Percentiles rank a stretch among this genome's conserved stretches.
Conservation (phyloP, 92 coral and sea anemone species). For the Zoanthus sansibaricus region DNA sequence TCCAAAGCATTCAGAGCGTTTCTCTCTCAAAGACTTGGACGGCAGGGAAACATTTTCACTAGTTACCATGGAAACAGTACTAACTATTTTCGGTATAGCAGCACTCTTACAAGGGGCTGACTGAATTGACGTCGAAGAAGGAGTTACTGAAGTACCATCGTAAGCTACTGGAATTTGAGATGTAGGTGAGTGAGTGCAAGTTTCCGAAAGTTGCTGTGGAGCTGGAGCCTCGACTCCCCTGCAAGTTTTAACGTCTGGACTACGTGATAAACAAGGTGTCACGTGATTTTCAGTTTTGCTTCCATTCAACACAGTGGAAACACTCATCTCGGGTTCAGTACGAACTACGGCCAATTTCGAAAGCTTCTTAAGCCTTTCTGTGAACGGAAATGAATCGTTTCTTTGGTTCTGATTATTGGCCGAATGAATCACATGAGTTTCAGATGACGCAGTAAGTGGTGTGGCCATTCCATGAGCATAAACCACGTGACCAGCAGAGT, state of each 20-base stretch:
- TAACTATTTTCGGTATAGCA: background rate
- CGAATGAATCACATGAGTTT: constrained; percentile 37
- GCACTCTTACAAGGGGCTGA: background rate
- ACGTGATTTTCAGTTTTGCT: background rate
- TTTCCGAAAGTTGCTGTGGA: background rate
- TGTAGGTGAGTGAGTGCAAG: background rate
- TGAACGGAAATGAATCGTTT: constrained; percentile 31
- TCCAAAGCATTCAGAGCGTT: background rate
- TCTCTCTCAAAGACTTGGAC: background rate
- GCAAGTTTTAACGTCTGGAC: constrained; percentile 10
- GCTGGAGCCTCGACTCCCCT: constrained; percentile 2
- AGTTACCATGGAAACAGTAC: background rate
- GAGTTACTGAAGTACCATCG: background rate
- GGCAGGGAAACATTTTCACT: background rate
- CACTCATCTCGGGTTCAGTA: constrained; percentile 6
- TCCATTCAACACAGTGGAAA: background rate
- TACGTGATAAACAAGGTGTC: background rate
- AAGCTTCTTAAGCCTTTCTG: constrained; percentile 41
- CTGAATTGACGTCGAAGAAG: background rate
- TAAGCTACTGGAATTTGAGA: background rate
- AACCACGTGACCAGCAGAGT: constrained; percentile 40
- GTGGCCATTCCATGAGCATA: constrained; percentile 46
- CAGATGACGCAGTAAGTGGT: constrained; percentile 44
- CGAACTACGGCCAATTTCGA: constrained; percentile 44
- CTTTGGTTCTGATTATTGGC: constrained; percentile 1